These are phyloP conservation scores for Oreortyx pictus DNA, from an alignment of 2,797 vertebrate species.

Conservation along the genomic window DNA sequence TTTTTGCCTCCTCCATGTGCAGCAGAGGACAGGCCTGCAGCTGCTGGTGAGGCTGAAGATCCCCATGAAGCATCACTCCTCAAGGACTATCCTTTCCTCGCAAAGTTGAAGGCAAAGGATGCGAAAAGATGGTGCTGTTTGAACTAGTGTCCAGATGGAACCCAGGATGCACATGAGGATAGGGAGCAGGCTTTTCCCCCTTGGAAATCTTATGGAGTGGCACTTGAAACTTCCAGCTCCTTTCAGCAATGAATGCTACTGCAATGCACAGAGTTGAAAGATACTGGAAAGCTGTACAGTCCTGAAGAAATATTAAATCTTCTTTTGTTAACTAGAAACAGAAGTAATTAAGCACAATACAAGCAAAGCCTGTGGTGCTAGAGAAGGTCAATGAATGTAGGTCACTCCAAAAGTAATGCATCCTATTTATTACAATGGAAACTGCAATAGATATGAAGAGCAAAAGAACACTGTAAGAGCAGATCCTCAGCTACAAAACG, in stretches of 20 bases:
- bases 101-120: background rate
- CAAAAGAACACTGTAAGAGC: too few species aligned
- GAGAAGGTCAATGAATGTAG: background rate
- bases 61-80: background rate
- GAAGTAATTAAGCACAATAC: background rate
- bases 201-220: background rate
- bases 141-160: background rate
- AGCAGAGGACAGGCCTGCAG: background rate
- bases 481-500: too few species aligned
- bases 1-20: rapidly evolving
- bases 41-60: background rate
- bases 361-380: background rate
- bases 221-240: background rate
- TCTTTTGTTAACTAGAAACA: background rate
- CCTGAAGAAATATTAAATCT: background rate
- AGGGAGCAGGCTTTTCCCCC: background rate
- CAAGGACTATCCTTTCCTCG: background rate
- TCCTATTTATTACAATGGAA: too few species aligned
- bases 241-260: background rate
- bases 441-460: too few species aligned
- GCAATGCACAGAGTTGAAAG: background rate
- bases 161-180: background rate
- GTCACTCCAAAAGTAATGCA: too few species aligned
- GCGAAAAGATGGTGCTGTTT: background rate
- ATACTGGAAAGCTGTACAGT: background rate